These are phyloP conservation scores for Enteromius mattozi DNA, from an alignment of 2,797 vertebrate species.

Conservation along the genomic window DNA sequence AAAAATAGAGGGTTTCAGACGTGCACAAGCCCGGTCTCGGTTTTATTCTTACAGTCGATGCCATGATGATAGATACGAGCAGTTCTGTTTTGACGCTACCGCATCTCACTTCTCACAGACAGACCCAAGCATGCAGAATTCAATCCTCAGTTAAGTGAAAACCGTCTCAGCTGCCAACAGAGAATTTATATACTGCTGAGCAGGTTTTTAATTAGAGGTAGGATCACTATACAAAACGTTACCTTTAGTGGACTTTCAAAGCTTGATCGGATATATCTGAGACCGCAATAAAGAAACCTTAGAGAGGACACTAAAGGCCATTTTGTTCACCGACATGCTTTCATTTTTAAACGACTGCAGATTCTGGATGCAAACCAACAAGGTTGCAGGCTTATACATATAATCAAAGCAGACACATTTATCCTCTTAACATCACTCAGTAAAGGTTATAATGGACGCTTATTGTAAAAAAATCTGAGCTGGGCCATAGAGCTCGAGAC, in stretches of 20 bases:
- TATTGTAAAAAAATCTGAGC: neutral
- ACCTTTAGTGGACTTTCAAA: conserved; percentile 1
- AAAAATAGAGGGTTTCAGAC: conserved; percentile 39
- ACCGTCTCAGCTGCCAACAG: neutral
- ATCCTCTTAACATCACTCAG: neutral
- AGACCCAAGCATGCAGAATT: conserved; percentile 10
- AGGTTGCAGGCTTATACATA: neutral
- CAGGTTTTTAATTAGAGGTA: neutral
- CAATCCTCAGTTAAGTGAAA: conserved; percentile 3
- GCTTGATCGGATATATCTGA: neutral
- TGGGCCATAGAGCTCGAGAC: neutral
- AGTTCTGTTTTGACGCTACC: conserved; percentile 1
- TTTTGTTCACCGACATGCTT: neutral
- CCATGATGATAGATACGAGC: conserved; percentile 33
- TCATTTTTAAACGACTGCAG: neutral
- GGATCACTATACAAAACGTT: neutral
- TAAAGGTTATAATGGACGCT: neutral
- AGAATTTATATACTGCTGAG: conserved; percentile 17
- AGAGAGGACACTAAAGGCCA: neutral
- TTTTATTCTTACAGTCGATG: conserved; percentile 29
- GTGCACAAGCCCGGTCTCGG: neutral
- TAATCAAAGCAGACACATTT: conserved; percentile 1
- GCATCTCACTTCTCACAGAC: neutral
- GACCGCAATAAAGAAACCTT: neutral
- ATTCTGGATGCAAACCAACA: conserved; percentile 6